phyloP scores from a whole-genome alignment of 2,888 invertebrate genomes.

The Xestia sexstrigata region DNA sequence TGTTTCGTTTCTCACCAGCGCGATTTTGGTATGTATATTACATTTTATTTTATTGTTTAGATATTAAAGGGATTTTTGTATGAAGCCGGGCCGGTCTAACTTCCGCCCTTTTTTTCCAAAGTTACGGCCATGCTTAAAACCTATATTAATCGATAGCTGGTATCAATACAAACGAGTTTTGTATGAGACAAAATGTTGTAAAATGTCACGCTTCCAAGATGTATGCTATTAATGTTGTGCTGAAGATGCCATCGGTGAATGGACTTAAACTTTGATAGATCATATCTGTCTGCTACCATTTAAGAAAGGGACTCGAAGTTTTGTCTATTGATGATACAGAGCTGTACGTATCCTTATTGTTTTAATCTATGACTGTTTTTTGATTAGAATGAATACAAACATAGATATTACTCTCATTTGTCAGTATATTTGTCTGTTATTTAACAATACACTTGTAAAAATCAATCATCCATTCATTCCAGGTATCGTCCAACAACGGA shows the following conservation, averaged over 20 bases:
- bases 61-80: too few species aligned
- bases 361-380: neutral
- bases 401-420: neutral
- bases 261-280: too few species aligned
- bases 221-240: too few species aligned
- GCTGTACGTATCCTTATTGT: neutral
- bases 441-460: constrained; percentile 22
- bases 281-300: neutral
- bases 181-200: too few species aligned
- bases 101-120: too few species aligned
- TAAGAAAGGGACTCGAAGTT: neutral
- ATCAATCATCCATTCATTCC: constrained; percentile 66
- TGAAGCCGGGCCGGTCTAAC: too few species aligned
- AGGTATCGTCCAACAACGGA: constrained; percentile 76
- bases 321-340: neutral
- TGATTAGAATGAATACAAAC: neutral
- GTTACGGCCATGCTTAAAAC: too few species aligned
- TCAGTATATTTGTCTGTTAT: neutral
- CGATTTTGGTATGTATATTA: constrained; percentile 60
- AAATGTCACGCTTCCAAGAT: too few species aligned
- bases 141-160: too few species aligned
- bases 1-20: constrained; percentile 49
- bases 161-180: too few species aligned
- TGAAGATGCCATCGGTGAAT: too few species aligned
- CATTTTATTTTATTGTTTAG: neutral